These are phyloP conservation scores for Egretta garzetta DNA, from an alignment of 2,113 vertebrate genomes.

Conservation along the genomic window DNA sequence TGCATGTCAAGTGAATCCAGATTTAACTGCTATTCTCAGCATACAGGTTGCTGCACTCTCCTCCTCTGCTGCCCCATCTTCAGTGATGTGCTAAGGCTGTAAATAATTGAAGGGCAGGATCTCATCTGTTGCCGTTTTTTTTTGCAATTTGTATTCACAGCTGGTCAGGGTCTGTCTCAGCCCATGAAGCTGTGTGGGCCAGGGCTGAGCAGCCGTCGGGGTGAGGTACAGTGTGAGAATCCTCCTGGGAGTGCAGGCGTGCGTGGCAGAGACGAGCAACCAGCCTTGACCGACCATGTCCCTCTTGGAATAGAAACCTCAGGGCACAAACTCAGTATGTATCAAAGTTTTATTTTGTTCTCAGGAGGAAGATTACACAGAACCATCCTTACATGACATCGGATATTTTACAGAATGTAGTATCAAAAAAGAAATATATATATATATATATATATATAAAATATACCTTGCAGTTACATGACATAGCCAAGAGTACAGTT, in stretches of 20 bases:
- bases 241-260: background rate
- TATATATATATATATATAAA: background rate
- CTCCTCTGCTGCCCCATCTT: background rate
- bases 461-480: constrained; percentile 22
- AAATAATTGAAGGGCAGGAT: background rate
- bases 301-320: background rate
- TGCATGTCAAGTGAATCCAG: background rate
- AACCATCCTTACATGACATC: background rate
- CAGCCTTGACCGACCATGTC: background rate
- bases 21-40: background rate
- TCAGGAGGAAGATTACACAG: constrained; percentile 1
- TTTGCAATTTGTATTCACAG: background rate
- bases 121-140: background rate
- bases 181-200: background rate
- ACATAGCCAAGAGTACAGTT: constrained; percentile 28
- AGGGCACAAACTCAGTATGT: background rate
- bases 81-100: background rate
- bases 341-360: constrained; percentile 72
- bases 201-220: fast-evolving
- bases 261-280: background rate
- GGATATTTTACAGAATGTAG: constrained; percentile 50
- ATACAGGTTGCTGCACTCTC: background rate
- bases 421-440: constrained; percentile 57
- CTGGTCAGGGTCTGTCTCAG: background rate
- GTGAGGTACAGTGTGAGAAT: background rate